Evolutionary conservation across 1,140 invertebrate species (phyloP).

Genomic region (Stegodyphus mimosarum): DNA sequence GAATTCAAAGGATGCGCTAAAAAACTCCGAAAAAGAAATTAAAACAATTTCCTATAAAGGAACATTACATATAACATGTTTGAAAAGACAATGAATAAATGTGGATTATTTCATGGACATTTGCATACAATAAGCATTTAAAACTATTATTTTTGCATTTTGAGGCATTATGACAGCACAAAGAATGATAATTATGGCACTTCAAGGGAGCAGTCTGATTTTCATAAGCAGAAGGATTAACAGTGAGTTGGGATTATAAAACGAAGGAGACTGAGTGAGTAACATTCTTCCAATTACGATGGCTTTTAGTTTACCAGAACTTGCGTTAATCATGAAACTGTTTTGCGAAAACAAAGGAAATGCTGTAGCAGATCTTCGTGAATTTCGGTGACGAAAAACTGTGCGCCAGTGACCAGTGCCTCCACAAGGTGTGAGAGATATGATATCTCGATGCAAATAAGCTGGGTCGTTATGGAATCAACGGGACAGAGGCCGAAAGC

Average conservation of each 20-base stretch:
- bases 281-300: not conserved
- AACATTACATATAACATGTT: not conserved
- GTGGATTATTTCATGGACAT: no score
- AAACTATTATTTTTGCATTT: not conserved
- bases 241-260: not conserved
- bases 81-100: not conserved
- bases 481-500: not conserved
- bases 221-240: not conserved
- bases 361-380: not conserved
- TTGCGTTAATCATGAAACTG: not conserved
- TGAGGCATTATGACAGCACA: not conserved
- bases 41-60: not conserved
- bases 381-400: not conserved
- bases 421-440: not conserved
- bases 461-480: not conserved
- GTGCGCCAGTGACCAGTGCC: not conserved
- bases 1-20: not conserved
- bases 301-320: not conserved
- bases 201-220: not conserved
- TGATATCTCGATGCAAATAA: not conserved
- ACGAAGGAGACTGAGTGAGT: not conserved
- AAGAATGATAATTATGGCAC: not conserved
- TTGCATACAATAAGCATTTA: not conserved
- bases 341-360: not conserved
- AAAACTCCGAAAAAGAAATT: not conserved